Evolutionary conservation across 2,797 vertebrate genomes (phyloP).

Genomic region (Pitangus sulphuratus): DNA sequence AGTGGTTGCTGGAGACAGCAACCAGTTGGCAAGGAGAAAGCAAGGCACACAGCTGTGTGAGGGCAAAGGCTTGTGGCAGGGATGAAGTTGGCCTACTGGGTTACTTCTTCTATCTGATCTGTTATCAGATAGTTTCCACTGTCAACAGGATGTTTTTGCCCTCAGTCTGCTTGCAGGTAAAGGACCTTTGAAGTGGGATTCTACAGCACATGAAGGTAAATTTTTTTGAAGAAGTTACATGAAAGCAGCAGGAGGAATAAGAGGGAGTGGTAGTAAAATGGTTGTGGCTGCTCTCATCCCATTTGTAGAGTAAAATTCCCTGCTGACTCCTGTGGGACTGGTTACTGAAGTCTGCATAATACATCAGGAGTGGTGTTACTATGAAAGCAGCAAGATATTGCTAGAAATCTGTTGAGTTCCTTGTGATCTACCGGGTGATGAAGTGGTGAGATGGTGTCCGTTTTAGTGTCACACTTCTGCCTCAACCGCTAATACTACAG

Average conservation of each 20-base stretch:
- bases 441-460: not conserved
- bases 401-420: not conserved
- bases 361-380: not conserved
- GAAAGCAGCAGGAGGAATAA: not conserved
- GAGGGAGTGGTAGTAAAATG: not conserved
- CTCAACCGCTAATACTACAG: not conserved
- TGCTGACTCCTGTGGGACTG: not conserved
- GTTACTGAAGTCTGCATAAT: not conserved
- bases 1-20: not conserved
- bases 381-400: not conserved
- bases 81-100: accelerated
- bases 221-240: not conserved
- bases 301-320: not conserved
- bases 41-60: not conserved
- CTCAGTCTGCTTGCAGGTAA: not conserved
- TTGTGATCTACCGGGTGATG: not conserved
- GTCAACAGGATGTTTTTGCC: not conserved
- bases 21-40: not conserved
- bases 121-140: not conserved
- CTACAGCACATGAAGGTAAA: not conserved
- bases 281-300: not conserved
- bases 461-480: not conserved
- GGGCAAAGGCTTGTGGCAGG: not conserved
- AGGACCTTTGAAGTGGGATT: not conserved
- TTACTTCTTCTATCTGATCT: not conserved